Conservation (phyloP, 2,113 vertebrate species). For the Lepus europaeus region DNA sequence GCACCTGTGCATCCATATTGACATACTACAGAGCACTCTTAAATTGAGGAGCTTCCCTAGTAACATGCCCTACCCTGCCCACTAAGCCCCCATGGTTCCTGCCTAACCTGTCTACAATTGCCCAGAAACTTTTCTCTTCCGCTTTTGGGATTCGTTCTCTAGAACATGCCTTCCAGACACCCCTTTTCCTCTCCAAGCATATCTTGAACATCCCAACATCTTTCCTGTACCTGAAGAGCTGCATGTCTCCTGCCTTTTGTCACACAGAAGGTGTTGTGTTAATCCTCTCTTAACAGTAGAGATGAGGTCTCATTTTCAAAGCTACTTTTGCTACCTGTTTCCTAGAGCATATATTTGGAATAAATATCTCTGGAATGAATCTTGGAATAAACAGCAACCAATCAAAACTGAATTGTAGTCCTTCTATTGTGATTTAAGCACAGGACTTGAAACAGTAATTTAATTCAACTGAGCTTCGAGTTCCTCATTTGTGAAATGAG, state of each 20-base stretch:
- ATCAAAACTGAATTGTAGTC: not conserved
- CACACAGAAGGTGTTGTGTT: not conserved
- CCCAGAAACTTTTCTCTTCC: not conserved
- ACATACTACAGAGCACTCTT: no score
- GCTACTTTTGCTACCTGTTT: not conserved
- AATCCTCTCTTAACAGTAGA: not conserved
- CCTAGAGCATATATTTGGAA: not conserved
- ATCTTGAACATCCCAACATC: not conserved
- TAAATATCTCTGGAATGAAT: not conserved
- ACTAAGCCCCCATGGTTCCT: no score
- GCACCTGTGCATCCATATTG: rapidly evolving
- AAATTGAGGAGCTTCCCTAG: rapidly evolving
- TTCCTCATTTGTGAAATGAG: not conserved
- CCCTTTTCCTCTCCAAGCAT: not conserved
- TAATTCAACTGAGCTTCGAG: not conserved
- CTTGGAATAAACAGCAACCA: not conserved
- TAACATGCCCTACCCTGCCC: rapidly evolving
- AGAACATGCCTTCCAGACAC: not conserved
- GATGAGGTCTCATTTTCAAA: not conserved
- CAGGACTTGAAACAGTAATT: not conserved
- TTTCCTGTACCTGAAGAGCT: not conserved
- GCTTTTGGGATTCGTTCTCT: not conserved
- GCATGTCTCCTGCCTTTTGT: not conserved
- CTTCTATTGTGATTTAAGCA: not conserved
- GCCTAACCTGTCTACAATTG: not conserved